Percentiles rank a stretch among this genome's conserved stretches.
Conservation (phyloP, 2,888 invertebrate species). For the Cheilosia vulpina region DNA sequence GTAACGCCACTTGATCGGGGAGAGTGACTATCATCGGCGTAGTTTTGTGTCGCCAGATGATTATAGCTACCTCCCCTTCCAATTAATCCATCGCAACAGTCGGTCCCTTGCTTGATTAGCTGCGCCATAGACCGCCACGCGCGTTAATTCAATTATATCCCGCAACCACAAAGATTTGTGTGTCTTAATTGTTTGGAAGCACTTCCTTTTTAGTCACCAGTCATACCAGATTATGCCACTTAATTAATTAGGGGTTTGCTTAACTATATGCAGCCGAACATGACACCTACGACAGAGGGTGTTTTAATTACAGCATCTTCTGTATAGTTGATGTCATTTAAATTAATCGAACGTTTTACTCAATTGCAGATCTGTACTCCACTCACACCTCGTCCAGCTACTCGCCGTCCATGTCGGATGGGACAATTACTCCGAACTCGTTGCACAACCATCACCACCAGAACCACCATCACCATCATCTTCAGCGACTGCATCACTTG, state of each 20-base stretch:
- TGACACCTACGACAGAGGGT: conserved; percentile 74
- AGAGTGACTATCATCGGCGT: conserved; percentile 45
- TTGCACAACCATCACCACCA: conserved; percentile 78
- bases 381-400: conserved; percentile 84
- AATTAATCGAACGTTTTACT: conserved; percentile 72
- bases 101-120: conserved; percentile 45
- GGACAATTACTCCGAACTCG: conserved; percentile 83
- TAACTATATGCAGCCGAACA: conserved; percentile 40
- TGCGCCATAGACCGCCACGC: conserved; percentile 53
- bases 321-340: conserved; percentile 65
- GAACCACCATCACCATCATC: conserved; percentile 74
- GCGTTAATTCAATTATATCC: conserved; percentile 72
- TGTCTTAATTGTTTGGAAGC: conserved; percentile 70
- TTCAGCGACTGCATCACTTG: conserved; percentile 71
- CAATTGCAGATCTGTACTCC: conserved; percentile 82
- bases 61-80: conserved; percentile 64
- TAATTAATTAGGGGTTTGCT: conserved; percentile 71
- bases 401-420: conserved; percentile 83
- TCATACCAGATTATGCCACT: conserved; percentile 63
- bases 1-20: conserved; percentile 71
- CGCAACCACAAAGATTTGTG: conserved; percentile 66
- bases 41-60: conserved; percentile 71
- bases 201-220: conserved; percentile 74
- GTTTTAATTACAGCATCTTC: conserved; percentile 62
- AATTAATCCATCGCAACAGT: conserved; percentile 46